Evolutionary conservation across 92 coral and sea anemone genomes (phyloP).

Genomic region (Parazoanthus darwini): DNA sequence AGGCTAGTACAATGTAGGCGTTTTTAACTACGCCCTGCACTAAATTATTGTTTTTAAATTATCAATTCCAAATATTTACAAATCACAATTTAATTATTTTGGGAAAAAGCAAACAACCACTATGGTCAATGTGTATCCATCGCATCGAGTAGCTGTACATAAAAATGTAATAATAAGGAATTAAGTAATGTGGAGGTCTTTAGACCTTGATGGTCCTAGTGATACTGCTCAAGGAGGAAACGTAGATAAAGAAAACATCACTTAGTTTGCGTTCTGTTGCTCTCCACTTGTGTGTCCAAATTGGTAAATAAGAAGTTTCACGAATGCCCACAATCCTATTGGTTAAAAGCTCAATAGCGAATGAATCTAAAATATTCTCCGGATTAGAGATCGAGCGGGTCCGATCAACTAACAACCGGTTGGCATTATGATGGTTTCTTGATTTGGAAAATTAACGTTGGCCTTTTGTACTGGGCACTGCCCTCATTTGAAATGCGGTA

Average conservation of each 20-base stretch:
- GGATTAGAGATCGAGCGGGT: no score
- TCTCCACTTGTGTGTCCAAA: no score
- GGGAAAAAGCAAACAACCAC: background rate
- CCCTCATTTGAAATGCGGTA: no score
- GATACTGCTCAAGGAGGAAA: background rate
- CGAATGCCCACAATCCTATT: no score
- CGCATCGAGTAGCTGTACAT: background rate
- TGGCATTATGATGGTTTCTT: no score
- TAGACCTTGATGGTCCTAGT: background rate
- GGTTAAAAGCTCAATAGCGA: no score
- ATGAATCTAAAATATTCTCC: no score
- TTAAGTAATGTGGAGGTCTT: background rate
- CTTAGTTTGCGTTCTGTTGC: background rate
- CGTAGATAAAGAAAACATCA: background rate
- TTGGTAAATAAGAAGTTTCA: no score
- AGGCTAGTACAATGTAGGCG: background rate
- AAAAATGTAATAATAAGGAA: no score
- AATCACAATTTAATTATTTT: background rate
- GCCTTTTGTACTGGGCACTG: no score
- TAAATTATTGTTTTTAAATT: conserved; percentile 1
- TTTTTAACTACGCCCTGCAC: background rate
- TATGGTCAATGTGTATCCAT: background rate
- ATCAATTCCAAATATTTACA: background rate
- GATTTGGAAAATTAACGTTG: no score
- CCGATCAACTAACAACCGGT: no score